These are phyloP conservation scores for Drosophila putrida DNA, from an alignment of 2,888 invertebrate genomes.

Conservation along the genomic window DNA sequence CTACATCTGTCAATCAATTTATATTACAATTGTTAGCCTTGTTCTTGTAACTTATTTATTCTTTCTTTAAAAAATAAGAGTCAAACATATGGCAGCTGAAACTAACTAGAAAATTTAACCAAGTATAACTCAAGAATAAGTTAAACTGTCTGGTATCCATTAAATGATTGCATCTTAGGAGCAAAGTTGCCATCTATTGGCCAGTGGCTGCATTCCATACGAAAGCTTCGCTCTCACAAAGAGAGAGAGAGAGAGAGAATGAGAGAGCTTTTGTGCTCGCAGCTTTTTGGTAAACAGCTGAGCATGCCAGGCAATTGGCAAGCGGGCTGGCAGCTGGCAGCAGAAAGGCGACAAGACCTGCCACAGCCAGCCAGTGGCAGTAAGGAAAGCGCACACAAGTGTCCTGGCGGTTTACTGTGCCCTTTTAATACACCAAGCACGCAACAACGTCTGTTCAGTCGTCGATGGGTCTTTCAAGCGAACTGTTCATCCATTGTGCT, in stretches of 20 bases:
- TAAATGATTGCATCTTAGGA: neutral
- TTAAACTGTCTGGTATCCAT: too few relatives aligned
- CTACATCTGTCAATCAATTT: conserved; percentile 12
- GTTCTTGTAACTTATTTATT: too few relatives aligned
- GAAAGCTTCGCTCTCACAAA: neutral
- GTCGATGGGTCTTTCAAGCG: conserved; percentile 77
- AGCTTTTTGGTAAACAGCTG: conserved; percentile 62
- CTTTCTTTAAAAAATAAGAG: neutral
- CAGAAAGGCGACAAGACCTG: conserved; percentile 48
- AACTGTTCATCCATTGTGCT: conserved; percentile 59
- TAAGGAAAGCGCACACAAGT: conserved; percentile 71
- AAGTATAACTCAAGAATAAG: neutral
- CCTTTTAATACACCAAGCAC: conserved; percentile 69
- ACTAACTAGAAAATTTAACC: neutral
- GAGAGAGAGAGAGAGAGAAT: neutral
- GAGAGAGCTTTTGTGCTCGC: conserved; percentile 40
- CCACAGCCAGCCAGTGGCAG: conserved; percentile 40
- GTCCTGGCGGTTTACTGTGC: conserved; percentile 62
- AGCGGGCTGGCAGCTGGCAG: conserved; percentile 41
- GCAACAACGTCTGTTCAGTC: conserved; percentile 72
- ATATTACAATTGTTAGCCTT: neutral
- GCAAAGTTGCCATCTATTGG: conserved; percentile 55
- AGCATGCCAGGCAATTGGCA: conserved; percentile 60
- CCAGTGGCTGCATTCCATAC: neutral
- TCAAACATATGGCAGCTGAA: neutral